Conservation (phyloP, 2,797 vertebrate species). For the Psittacula echo region DNA sequence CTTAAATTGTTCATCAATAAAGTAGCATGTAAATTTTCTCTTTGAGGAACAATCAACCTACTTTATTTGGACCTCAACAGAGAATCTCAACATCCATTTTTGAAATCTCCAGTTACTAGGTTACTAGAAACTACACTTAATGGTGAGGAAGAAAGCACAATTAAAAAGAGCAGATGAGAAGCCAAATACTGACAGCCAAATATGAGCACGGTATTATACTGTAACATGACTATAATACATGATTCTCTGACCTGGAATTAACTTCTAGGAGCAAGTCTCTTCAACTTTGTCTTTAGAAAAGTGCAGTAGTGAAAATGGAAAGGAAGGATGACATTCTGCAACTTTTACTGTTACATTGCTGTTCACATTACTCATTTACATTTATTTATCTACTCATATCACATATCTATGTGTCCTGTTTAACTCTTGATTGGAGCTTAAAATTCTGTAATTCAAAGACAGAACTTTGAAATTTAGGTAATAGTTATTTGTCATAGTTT, state of each 20-base stretch:
- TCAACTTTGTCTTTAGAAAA: neutral
- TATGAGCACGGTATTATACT: neutral
- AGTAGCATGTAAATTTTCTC: slow-evolving; percentile 66
- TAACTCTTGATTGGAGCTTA: neutral
- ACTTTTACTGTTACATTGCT: neutral
- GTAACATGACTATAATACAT: neutral
- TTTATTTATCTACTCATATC: neutral
- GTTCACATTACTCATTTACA: neutral
- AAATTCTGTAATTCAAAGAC: neutral
- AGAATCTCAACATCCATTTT: neutral
- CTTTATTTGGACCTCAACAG: neutral
- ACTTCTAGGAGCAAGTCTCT: neutral
- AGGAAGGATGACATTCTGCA: neutral
- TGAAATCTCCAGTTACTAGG: neutral
- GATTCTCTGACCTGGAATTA: neutral
- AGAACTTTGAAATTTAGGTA: neutral
- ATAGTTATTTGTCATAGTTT: neutral
- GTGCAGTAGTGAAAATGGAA: neutral
- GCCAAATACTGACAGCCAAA: neutral
- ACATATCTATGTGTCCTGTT: neutral
- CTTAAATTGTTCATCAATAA: slow-evolving; percentile 74
- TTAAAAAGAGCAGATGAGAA: neutral
- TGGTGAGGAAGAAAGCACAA: neutral
- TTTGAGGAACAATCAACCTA: slow-evolving; percentile 49
- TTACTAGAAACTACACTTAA: neutral